Base-by-base conservation (phyloP, 1,140 invertebrate genomes). In the Sesamia nonagrioides region DNA sequence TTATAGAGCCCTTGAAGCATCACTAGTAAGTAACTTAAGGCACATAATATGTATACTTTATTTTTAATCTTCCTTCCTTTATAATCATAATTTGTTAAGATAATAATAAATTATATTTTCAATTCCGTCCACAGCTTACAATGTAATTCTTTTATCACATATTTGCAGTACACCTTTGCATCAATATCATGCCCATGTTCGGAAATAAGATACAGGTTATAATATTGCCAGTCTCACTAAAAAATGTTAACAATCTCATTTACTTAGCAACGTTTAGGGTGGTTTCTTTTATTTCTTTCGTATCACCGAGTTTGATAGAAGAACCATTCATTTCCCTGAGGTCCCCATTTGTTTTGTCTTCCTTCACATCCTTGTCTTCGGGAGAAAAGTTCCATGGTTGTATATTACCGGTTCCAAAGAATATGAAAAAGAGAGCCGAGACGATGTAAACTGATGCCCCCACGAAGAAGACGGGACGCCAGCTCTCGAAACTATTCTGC, bases 391-490 rank as follows among this genome's bases (percentile, higher is more conserved):
- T 97, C 97, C 97, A 97, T 1, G 95, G 85, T 89, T 97, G 97
- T 56, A 96, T 96, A 56, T 96, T 93, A 0, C 96, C 96, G 1
- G 96, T 96, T 35, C 97, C 97, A 48, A 97, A 96, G 4, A 97
- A 33, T 91, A 97, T 96, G 88, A 97, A 97, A 50, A 97, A 93
- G 56, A 97, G 40, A 2, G 97, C 97, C 2, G 97, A 96, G 0
- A 97, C 94, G 27, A 96, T 93, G 81, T 98, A 98, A 1, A 98
- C 96, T 15, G 90, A 95, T 1, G 97, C 96, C 9, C 97, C 97
- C 37, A 98, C 96, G 87, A 96, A 97, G 86, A 98, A 98, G 63
- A 98, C 96, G 52, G 96, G 95, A 58, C 97, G 96, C 98, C 98
- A 98, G 81, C 97, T 96, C 73, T 96, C 96, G 48, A 97, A 95